Evolutionary conservation across 2,888 invertebrate genomes (phyloP).

Genomic region (Philereme vetulata): DNA sequence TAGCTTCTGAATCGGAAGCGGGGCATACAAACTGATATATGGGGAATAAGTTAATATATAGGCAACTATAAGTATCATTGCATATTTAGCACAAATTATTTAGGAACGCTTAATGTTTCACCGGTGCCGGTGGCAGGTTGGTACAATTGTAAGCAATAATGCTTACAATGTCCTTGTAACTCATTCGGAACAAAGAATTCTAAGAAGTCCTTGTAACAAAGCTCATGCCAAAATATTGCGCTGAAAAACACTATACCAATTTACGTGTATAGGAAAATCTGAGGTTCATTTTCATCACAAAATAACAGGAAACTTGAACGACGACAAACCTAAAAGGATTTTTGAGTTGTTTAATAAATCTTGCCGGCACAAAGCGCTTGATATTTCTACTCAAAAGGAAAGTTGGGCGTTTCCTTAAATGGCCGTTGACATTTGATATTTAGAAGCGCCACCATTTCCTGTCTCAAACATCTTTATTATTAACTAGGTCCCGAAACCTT

Average conservation of each 20-base stretch:
- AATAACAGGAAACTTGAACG: conserved; percentile 25
- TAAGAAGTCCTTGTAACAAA: conserved; percentile 11
- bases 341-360: conserved; percentile 38
- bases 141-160: background rate
- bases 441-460: conserved; percentile 24
- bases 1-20: conserved; percentile 28
- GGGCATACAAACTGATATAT: conserved; percentile 26
- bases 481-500: conserved; percentile 28
- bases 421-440: conserved; percentile 36
- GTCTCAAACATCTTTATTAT: conserved; percentile 29
- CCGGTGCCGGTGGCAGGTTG: background rate
- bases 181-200: conserved; percentile 3
- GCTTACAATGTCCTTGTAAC: background rate
- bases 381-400: conserved; percentile 30
- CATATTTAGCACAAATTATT: conserved; percentile 2
- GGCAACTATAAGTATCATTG: conserved; percentile 12
- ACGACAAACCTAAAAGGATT: conserved; percentile 32
- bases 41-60: conserved; percentile 25
- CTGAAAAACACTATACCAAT: conserved; percentile 16
- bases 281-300: conserved; percentile 21
- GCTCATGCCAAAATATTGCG: conserved; percentile 9
- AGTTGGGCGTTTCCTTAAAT: conserved; percentile 25
- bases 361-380: conserved; percentile 31
- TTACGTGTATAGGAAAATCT: conserved; percentile 17
- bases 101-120: background rate